These are phyloP conservation scores for Drosophila ustulata DNA, from an alignment of 2,888 invertebrate genomes.

Conservation along the genomic window DNA sequence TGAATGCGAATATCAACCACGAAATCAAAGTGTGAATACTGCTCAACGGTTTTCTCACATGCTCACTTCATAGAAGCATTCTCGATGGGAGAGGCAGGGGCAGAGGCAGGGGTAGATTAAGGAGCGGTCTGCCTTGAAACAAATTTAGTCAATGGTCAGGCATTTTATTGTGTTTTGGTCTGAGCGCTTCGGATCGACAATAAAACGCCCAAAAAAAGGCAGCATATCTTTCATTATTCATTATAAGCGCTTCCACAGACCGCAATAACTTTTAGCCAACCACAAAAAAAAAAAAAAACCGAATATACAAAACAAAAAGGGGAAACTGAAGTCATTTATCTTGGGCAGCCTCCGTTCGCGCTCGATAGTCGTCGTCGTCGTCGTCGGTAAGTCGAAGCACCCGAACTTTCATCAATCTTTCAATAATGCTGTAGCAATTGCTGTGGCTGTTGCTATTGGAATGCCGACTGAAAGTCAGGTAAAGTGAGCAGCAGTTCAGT, in stretches of 20 bases:
- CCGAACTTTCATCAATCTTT: conserved; percentile 76
- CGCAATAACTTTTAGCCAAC: conserved; percentile 69
- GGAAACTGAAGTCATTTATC: conserved; percentile 72
- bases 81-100: conserved; percentile 10
- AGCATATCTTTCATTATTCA: conserved; percentile 77
- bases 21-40: conserved; percentile 74
- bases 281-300: conserved; percentile 15
- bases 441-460: conserved; percentile 44
- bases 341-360: conserved; percentile 38
- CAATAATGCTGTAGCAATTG: conserved; percentile 70
- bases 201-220: conserved; percentile 58
- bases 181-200: conserved; percentile 44
- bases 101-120: conserved; percentile 3
- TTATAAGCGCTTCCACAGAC: conserved; percentile 69
- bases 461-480: conserved; percentile 17
- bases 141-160: conserved; percentile 63
- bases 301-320: neutral
- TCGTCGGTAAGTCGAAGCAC: conserved; percentile 40
- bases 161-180: conserved; percentile 68
- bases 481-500: conserved; percentile 67
- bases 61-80: conserved; percentile 5
- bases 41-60: conserved; percentile 55
- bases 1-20: conserved; percentile 12
- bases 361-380: conserved; percentile 31
- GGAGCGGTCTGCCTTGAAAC: conserved; percentile 40